Evolutionary conservation across 2,113 vertebrate species (phyloP).

Genomic region (Onychorhynchus coronatus): DNA sequence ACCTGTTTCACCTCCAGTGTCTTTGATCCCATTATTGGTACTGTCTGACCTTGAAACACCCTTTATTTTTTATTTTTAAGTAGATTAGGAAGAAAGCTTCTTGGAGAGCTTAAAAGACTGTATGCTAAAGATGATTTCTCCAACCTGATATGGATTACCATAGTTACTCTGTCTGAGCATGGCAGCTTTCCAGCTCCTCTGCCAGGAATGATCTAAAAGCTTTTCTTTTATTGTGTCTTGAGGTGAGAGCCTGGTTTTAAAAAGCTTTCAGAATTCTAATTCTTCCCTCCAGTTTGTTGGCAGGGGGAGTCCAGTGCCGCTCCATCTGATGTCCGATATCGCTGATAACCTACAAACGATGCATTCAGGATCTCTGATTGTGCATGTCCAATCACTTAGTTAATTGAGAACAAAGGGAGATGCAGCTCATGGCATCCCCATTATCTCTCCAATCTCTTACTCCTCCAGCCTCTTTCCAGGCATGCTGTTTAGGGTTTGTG

Average conservation of each 20-base stretch:
- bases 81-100: slow-evolving; percentile 58
- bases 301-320: background rate
- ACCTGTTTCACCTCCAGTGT: background rate
- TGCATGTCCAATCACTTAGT: slow-evolving; percentile 47
- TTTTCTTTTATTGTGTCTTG: slow-evolving; percentile 65
- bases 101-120: slow-evolving; percentile 42
- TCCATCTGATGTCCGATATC: slow-evolving; percentile 32
- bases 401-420: slow-evolving; percentile 58
- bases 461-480: background rate
- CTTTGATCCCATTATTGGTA: background rate
- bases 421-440: slow-evolving; percentile 11
- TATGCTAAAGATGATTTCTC: slow-evolving; percentile 61
- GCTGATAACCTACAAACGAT: slow-evolving; percentile 54
- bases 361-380: slow-evolving; percentile 16
- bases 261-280: slow-evolving; percentile 62
- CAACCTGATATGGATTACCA: slow-evolving; percentile 60
- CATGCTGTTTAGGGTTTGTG: background rate
- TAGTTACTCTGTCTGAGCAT: slow-evolving; percentile 28
- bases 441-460: slow-evolving; percentile 45
- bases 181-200: slow-evolving; percentile 62
- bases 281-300: slow-evolving; percentile 43
- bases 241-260: slow-evolving; percentile 52
- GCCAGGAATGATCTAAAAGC: slow-evolving; percentile 69
- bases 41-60: slow-evolving; percentile 45
- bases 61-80: slow-evolving; percentile 43